Percentiles rank a stretch among this genome's conserved stretches.
phyloP scores from a whole-genome alignment of 2,888 invertebrate species.

The Orchesella flavescens region DNA sequence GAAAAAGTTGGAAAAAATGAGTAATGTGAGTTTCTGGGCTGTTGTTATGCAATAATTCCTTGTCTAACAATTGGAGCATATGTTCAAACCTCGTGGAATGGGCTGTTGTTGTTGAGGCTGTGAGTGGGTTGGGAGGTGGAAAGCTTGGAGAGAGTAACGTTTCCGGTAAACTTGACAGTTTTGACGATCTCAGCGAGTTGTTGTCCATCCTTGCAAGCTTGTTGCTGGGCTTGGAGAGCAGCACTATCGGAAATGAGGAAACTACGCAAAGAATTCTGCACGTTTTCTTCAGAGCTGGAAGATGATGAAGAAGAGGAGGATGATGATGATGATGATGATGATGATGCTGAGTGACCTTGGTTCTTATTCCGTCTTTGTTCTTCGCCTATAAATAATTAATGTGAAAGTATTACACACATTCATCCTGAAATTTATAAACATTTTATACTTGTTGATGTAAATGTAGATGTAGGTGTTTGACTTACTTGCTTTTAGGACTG shows the following conservation, averaged over 20 bases:
- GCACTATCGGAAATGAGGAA: conserved; percentile 39
- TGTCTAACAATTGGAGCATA: too few species aligned
- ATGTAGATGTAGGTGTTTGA: too few species aligned
- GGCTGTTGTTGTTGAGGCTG: conserved; percentile 44
- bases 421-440: too few species aligned
- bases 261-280: conserved; percentile 37
- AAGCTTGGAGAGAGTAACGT: conserved; percentile 45
- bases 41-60: too few species aligned
- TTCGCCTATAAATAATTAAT: too few species aligned
- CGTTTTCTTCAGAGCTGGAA: conserved; percentile 16
- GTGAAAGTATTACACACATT: too few species aligned
- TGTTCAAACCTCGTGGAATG: conserved; percentile 45
- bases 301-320: conserved; percentile 30
- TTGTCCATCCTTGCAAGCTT: conserved; percentile 37
- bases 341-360: too few species aligned
- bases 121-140: conserved; percentile 45
- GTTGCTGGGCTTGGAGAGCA: conserved; percentile 37
- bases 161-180: conserved; percentile 38
- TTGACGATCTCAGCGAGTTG: conserved; percentile 41
- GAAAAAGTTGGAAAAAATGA: too few species aligned
- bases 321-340: background rate
- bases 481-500: too few species aligned
- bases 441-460: too few species aligned
- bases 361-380: too few species aligned
- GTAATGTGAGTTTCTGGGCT: too few species aligned